These are phyloP conservation scores for Dioctria rufipes DNA, from an alignment of 2,888 invertebrate genomes.

Conservation along the genomic window DNA sequence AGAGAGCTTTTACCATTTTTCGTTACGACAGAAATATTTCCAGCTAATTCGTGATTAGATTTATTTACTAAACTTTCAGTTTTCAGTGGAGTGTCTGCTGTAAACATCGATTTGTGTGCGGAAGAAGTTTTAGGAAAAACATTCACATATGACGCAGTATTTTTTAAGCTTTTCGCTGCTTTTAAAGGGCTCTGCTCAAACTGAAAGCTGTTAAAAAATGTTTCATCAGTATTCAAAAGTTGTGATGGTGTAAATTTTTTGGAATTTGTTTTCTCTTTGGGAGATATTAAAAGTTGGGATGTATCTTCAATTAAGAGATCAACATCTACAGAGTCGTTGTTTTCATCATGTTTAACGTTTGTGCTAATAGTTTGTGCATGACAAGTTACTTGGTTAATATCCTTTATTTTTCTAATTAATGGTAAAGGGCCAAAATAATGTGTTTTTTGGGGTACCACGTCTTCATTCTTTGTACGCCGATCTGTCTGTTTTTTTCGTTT, in stretches of 20 bases:
- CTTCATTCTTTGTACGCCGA: not conserved
- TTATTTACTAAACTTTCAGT: too few species aligned
- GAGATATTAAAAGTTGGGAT: not conserved
- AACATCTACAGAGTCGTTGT: not conserved
- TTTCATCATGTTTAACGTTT: not conserved
- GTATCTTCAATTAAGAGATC: constrained; percentile 1
- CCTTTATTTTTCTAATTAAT: not conserved
- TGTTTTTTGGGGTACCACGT: not conserved
- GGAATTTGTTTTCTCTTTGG: not conserved
- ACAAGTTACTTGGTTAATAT: not conserved
- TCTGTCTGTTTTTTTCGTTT: too few species aligned
- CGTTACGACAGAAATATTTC: too few species aligned
- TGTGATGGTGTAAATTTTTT: not conserved
- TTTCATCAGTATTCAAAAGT: constrained; percentile 4
- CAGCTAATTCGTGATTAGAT: too few species aligned
- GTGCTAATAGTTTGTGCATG: not conserved
- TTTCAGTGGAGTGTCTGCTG: too few species aligned
- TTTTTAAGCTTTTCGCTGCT: too few species aligned
- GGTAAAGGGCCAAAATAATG: constrained; percentile 4
- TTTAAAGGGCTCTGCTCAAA: not conserved
- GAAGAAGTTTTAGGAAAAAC: too few species aligned
- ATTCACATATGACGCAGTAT: too few species aligned
- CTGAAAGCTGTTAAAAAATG: constrained; percentile 1
- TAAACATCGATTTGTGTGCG: too few species aligned
- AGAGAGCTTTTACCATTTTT: not conserved